Conservation (phyloP, 2,888 invertebrate genomes). For the Drosophila putrida region DNA sequence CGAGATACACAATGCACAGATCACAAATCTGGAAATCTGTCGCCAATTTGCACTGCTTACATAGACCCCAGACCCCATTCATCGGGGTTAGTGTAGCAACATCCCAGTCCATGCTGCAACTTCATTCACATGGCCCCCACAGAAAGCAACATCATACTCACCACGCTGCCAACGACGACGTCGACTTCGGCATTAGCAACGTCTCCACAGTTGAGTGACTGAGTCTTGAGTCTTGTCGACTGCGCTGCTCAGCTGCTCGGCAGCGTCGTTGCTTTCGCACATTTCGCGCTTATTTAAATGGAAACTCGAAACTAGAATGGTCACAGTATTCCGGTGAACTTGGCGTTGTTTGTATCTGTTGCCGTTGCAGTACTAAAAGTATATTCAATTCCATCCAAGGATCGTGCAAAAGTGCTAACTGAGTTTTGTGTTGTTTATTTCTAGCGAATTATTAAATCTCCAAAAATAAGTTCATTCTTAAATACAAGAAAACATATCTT, state of each 20-base stretch:
- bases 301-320: conserved; percentile 84
- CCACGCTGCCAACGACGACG: conserved; percentile 34
- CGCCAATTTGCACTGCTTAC: conserved; percentile 65
- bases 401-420: conserved; percentile 38
- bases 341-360: conserved; percentile 82
- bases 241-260: conserved; percentile 29
- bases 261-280: conserved; percentile 58
- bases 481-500: conserved; percentile 24
- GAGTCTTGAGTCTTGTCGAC: conserved; percentile 61
- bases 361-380: conserved; percentile 79
- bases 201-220: conserved; percentile 73
- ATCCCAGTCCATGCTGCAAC: conserved; percentile 70
- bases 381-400: conserved; percentile 39
- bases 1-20: conserved; percentile 46
- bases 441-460: conserved; percentile 42
- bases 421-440: conserved; percentile 56
- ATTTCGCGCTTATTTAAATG: conserved; percentile 84
- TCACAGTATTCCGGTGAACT: conserved; percentile 85
- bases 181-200: conserved; percentile 25
- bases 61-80: conserved; percentile 58
- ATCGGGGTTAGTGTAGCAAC: conserved; percentile 56
- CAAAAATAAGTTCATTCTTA: conserved; percentile 21
- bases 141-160: conserved; percentile 47
- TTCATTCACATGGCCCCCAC: conserved; percentile 66
- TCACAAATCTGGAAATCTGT: conserved; percentile 63